Percentiles rank a stretch among this genome's conserved stretches.
Conservation (phyloP, 2,797 vertebrate species). For the Emydoidea blandingii region DNA sequence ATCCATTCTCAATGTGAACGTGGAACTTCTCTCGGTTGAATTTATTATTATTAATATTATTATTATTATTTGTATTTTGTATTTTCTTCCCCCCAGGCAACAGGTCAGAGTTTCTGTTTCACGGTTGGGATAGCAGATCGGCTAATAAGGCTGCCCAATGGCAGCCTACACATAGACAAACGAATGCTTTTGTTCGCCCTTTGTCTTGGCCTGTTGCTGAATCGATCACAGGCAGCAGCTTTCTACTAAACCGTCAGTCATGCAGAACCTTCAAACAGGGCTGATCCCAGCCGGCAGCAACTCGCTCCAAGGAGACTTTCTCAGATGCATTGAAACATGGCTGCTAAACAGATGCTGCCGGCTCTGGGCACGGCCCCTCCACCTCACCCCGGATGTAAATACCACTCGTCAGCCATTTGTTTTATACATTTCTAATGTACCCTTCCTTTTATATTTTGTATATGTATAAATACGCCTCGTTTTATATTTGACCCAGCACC, state of each 20-base stretch:
- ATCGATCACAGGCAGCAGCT: background rate
- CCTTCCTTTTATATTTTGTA: constrained; percentile 77
- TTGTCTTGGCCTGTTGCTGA: background rate
- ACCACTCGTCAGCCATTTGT: constrained; percentile 42
- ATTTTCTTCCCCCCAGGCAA: constrained; percentile 7
- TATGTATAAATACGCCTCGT: constrained; percentile 75
- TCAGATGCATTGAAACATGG: background rate
- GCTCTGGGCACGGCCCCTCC: background rate
- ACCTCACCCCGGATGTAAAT: constrained; percentile 51
- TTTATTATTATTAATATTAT: constrained; percentile 27
- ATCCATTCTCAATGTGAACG: constrained; percentile 43
- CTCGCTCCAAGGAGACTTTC: constrained; percentile 9
- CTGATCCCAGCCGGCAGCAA: constrained; percentile 20
- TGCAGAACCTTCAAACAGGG: background rate
- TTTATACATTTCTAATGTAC: constrained; percentile 82
- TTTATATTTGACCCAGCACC: constrained; percentile 79
- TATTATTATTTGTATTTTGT: constrained; percentile 42
- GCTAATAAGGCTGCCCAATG: background rate
- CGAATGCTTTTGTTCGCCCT: background rate
- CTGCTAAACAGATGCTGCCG: constrained; percentile 43
- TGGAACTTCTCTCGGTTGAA: constrained; percentile 53
- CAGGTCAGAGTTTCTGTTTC: constrained; percentile 29
- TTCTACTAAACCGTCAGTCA: background rate
- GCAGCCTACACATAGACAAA: background rate
- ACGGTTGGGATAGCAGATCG: background rate